phyloP scores from a whole-genome alignment of 2,113 vertebrate genomes.

The Vidua macroura region DNA sequence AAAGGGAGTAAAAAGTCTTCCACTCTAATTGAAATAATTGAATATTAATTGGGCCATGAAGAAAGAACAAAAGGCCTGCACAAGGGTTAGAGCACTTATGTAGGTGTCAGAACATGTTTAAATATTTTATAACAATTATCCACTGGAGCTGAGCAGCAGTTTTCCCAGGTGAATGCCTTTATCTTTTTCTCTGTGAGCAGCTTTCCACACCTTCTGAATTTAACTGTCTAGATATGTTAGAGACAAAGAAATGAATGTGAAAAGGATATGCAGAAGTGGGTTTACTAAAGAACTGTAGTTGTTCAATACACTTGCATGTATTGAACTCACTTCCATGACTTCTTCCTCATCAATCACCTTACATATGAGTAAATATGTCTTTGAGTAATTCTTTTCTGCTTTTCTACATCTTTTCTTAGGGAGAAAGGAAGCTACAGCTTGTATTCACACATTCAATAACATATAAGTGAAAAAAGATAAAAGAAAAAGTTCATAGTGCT shows the following conservation, averaged over 20 bases:
- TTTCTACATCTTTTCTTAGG: background rate
- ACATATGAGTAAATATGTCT: background rate
- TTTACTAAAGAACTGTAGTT: background rate
- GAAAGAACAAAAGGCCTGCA: background rate
- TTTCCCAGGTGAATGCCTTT: background rate
- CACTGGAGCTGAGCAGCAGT: background rate
- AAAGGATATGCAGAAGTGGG: background rate
- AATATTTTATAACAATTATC: slow-evolving; percentile 6
- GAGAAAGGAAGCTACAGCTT: background rate
- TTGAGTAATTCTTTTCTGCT: background rate
- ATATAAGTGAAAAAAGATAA: background rate
- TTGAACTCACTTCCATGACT: background rate
- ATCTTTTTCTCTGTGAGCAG: background rate
- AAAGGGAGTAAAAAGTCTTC: background rate
- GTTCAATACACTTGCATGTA: background rate
- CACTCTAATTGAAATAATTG: background rate
- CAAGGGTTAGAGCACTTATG: background rate
- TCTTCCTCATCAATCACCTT: background rate
- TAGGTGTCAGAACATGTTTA: background rate
- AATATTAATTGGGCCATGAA: background rate
- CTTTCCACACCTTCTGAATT: background rate
- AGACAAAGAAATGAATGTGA: background rate
- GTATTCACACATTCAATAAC: background rate
- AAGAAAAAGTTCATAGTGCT: background rate
- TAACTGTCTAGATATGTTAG: background rate